Evolutionary conservation across 2,888 invertebrate genomes (phyloP), one percentile per base, ranked within the genome.

Genomic region (Idaea straminata): DNA sequence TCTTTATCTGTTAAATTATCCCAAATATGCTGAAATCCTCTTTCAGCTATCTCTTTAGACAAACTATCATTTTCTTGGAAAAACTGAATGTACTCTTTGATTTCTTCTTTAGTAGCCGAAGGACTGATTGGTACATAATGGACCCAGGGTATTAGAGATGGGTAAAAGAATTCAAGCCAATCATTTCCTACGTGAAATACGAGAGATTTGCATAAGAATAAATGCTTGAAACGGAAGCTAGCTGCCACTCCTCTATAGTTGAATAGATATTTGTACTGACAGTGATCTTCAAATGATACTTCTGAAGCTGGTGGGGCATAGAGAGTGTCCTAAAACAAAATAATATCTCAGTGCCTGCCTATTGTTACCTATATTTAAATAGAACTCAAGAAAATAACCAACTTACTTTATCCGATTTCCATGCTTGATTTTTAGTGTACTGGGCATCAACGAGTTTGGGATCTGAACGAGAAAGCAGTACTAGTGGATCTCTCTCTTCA

Each of bases 361-460:
- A 58, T 15, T 5, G 4, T 15, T 16, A 15, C 15, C 15, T 6
- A 13, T 58, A 6, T 15, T 15, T 15, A 16, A 15, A 58, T 16
- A 58, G 15, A 58, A 58, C 6, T 25, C 25, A 25, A 3, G 25
- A 2, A 25, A 10, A 7, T 36, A 57, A 61, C 61, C 38, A 57
- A 66, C 68, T 70, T 91, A 96, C 97, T 77, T 94, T 95, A 72
- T 96, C 96, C 5, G 98, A 98, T 89, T 97, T 99, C 99, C 99
- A 99, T 0, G 99, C 99, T 91, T 99, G 99, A 88, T 99, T 99
- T 89, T 98, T 99, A 0, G 99, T 99, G 83, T 99, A 99, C 73
- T 96, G 95, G 0, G 99, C 99, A 92, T 99, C 97, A 0, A 97
- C 96, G 25, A 99, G 87, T 3, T 96, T 93, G 0, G 97, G 96